Evolutionary conservation across 23 tunicate species (phyloP), one percentile per base, ranked within the genome.

Genomic region (Corella eumyota): DNA sequence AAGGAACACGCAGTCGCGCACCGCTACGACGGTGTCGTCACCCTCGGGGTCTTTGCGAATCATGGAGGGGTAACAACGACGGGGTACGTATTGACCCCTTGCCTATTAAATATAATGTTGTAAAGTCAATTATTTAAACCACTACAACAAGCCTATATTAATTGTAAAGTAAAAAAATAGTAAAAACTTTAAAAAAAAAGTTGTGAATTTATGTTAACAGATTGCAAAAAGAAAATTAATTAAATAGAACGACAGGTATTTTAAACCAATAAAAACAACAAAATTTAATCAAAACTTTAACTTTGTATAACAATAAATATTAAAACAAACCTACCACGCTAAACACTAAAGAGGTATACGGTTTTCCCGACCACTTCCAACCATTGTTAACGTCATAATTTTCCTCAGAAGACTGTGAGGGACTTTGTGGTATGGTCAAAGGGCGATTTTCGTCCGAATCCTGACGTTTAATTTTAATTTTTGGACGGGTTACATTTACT

Each of bases 51-150:
- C 71, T 11, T 50, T 35, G n/a, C 95, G 59, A 36, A 58, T 64
- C 78, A 85, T 85, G 30, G 68, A 72, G 22, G 95, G 85, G 67
- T 69, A 85, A 54, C 95, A 85, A n/a, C 52, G 50, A 7, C 85
- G 72, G 28, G 48, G 36, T 6, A 85, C 75, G 57, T 80, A 79
- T 32, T 75, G 69, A 34, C 78, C 78, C 26, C 26, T 20, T 55
- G 64, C 64, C 94, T 84, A 36, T n/a, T 58, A 32, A 23, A 60
- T 15, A 29, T 59, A 24, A 76, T 11, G 48, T 11, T 11, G 48
- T 11, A 40, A 40, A 15, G 11, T 40, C 15, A 40, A n/a, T n/a
- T n/a, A n/a, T n/a, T n/a, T n/a, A n/a, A n/a, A n/a, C 17, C 15
- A 11, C 15, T 44, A 44, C 49, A 44, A n/a, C n/a, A n/a, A n/a